Evolutionary conservation across 2,888 invertebrate species (phyloP).

Genomic region (Pyrgus malvae): DNA sequence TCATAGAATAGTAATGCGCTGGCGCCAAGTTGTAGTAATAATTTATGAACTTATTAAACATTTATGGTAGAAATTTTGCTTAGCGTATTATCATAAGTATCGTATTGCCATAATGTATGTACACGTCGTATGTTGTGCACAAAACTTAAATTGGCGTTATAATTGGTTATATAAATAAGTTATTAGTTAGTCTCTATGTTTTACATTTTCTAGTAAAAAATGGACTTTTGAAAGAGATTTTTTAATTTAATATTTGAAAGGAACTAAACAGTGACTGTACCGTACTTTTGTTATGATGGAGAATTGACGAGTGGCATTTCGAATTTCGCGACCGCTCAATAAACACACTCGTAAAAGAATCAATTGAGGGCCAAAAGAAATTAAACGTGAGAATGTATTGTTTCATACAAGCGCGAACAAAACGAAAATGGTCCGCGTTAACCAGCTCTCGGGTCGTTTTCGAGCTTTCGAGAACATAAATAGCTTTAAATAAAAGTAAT

Average conservation of each 20-base stretch:
- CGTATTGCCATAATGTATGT: no score
- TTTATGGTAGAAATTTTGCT: no score
- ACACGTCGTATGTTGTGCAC: no score
- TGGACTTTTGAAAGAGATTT: no score
- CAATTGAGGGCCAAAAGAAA: conserved; percentile 78
- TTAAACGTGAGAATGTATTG: conserved; percentile 82
- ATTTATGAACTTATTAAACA: neutral
- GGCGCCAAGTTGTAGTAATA: neutral
- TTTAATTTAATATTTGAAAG: no score
- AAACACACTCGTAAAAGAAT: conserved; percentile 81
- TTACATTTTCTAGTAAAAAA: no score
- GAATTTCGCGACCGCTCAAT: conserved; percentile 73
- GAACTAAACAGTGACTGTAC: neutral
- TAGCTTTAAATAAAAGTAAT: conserved; percentile 73
- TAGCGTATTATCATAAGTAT: no score
- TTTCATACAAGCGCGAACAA: conserved; percentile 76
- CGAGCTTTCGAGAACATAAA: conserved; percentile 76
- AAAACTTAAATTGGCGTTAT: no score
- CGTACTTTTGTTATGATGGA: neutral
- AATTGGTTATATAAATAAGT: no score
- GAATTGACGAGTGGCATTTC: conserved; percentile 60
- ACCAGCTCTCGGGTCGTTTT: conserved; percentile 78
- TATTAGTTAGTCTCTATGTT: no score
- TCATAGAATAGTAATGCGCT: neutral
- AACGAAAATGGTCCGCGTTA: conserved; percentile 73